These are phyloP conservation scores for Apocrypta bakeri DNA, from an alignment of 1,140 invertebrate species.

Conservation along the genomic window DNA sequence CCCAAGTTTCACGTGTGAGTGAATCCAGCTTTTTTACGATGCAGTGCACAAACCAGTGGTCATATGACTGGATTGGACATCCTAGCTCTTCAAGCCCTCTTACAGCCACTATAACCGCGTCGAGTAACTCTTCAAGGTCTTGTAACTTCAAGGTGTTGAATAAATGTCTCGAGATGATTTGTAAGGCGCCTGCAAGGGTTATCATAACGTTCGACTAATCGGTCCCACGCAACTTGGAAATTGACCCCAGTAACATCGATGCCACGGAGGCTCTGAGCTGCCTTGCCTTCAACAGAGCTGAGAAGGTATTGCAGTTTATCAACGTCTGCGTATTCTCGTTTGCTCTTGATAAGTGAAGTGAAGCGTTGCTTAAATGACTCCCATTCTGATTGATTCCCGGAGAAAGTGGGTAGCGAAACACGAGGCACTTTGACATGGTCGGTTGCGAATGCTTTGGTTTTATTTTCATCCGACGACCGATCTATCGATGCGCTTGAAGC, in stretches of 20 bases:
- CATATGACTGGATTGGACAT: not conserved
- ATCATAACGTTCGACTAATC: too few species aligned
- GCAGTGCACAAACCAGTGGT: not conserved
- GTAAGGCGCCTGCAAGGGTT: too few species aligned
- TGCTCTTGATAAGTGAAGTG: not conserved
- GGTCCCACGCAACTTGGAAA: too few species aligned
- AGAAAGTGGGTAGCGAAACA: not conserved
- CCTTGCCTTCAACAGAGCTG: too few species aligned
- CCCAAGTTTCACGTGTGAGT: not conserved
- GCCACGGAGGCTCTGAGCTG: too few species aligned
- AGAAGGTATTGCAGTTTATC: not conserved
- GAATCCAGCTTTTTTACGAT: not conserved
- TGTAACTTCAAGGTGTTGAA: too few species aligned
- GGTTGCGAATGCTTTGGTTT: too few species aligned
- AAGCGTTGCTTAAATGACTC: not conserved
- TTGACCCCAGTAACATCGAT: too few species aligned
- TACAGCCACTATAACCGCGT: not conserved
- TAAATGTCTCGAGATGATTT: too few species aligned
- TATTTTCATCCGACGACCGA: too few species aligned
- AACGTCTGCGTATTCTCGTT: not conserved
- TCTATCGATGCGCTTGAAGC: too few species aligned
- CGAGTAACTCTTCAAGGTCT: not conserved
- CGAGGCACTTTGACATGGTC: too few species aligned
- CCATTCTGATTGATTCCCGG: not conserved
- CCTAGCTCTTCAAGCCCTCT: not conserved